A percentile compares a stretch with the other conserved stretches of the same genome.
Conservation (phyloP, 1,140 invertebrate species). For the Heliconius eleuchia region DNA sequence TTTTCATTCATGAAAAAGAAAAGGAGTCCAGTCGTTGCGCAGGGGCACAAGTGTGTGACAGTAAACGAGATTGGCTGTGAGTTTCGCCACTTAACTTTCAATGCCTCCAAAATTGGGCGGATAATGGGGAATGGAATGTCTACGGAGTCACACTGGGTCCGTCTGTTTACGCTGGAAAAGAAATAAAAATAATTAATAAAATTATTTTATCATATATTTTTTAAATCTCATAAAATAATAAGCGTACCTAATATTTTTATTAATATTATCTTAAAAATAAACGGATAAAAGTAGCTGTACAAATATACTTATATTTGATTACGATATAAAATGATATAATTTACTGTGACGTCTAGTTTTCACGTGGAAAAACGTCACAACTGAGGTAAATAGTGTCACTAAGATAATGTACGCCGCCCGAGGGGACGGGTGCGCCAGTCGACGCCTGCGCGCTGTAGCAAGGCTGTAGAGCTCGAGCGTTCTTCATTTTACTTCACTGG, state of each 20-base stretch:
- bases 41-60: no score
- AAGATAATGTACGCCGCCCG: conserved; percentile 52
- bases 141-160: no score
- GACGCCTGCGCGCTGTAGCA: conserved; percentile 63
- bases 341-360: conserved; percentile 44
- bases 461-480: conserved; percentile 47
- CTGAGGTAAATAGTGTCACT: conserved; percentile 59
- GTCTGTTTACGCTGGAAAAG: no score
- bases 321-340: conserved; percentile 19
- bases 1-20: no score
- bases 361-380: conserved; percentile 55
- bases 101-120: no score
- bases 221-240: no score
- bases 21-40: no score
- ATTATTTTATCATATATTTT: no score
- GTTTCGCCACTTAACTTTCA: no score
- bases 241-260: neutral
- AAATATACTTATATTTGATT: neutral
- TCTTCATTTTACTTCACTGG: conserved; percentile 42
- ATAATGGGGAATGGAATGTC: no score
- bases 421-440: conserved; percentile 57
- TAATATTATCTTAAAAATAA: neutral
- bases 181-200: no score
- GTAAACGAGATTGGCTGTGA: no score
- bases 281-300: neutral